Evolutionary conservation across 2,888 invertebrate genomes (phyloP).

Genomic region (Onthophagus sagittarius): DNA sequence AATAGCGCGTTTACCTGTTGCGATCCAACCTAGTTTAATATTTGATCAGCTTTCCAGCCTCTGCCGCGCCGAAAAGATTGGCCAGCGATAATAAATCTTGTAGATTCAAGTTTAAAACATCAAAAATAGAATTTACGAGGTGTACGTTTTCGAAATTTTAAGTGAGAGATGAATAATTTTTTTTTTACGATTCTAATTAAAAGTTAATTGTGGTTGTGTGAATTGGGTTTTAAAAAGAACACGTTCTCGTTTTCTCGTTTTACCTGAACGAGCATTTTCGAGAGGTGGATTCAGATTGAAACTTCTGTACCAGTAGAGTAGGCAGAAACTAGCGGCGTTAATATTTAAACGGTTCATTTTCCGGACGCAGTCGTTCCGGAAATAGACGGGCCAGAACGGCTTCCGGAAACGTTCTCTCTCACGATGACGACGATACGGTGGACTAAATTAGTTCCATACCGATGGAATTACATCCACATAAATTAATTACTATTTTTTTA

Average conservation of each 20-base stretch:
- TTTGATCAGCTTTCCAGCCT: neutral
- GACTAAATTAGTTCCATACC: neutral
- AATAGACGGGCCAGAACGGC: neutral
- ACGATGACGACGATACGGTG: neutral
- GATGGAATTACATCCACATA: neutral
- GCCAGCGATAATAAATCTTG: neutral
- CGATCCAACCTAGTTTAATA: neutral
- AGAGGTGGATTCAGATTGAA: neutral
- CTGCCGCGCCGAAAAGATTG: neutral
- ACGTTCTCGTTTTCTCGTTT: neutral
- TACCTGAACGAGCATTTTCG: neutral
- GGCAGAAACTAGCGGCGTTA: neutral
- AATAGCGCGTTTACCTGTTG: neutral
- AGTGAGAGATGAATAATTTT: neutral
- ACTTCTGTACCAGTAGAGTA: neutral
- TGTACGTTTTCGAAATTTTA: neutral
- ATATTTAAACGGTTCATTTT: neutral
- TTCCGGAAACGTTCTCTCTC: neutral
- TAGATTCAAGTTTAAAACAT: neutral
- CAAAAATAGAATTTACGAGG: neutral
- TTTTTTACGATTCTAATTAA: no score
- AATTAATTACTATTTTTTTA: neutral
- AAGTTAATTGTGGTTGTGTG: neutral
- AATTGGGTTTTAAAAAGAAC: neutral
- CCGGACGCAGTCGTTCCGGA: neutral